Evolutionary conservation across 2,797 vertebrate genomes (phyloP), one percentile per base, ranked within the genome.

Genomic region (Enteromius unitaeniatus): DNA sequence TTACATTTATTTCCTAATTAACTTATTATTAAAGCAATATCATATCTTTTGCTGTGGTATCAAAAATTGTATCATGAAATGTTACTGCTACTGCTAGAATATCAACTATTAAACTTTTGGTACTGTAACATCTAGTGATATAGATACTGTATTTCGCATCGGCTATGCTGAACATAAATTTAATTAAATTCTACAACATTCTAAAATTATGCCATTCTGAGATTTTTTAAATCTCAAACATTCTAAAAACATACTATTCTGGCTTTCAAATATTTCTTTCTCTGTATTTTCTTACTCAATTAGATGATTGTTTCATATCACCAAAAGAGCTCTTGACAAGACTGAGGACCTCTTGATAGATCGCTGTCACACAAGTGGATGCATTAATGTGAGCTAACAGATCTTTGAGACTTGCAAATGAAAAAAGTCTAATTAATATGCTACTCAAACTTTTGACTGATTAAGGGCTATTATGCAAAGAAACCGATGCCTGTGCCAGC

Each of bases 391-490:
- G 11, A 74, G 55, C 14, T 31, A 31, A 60, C 6, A 15, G 1
- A 45, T 62, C 40, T 31, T 40, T 65, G 3, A 9, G 58, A 75
- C 14, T 49, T 64, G 21, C 80, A 49, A 49, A 64, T 74, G 23
- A 51, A 28, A 82, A 9, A 37, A 6, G 28, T 47, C 40, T 0
- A 21, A 73, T 72, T 81, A 72, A 81, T 69, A 45, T 72, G 53
- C 68, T 11, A 62, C 53, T 81, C 26, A 34, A 72, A 31, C 23
- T 73, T 73, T 4, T 81, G 53, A 58, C 65, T 58, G 9, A 64
- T 40, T 40, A 2, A 64, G 28, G 21, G 55, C 42, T 23, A 53
- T 53, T 55, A 82, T 8, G 15, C 45, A 82, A 31, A 55, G 5
- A 40, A 76, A 53, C n/a, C 62, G 28, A 26, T 10, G 21, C 31